Base-by-base conservation (phyloP, 2,113 vertebrate species). In the Megaleporinus macrocephalus region DNA sequence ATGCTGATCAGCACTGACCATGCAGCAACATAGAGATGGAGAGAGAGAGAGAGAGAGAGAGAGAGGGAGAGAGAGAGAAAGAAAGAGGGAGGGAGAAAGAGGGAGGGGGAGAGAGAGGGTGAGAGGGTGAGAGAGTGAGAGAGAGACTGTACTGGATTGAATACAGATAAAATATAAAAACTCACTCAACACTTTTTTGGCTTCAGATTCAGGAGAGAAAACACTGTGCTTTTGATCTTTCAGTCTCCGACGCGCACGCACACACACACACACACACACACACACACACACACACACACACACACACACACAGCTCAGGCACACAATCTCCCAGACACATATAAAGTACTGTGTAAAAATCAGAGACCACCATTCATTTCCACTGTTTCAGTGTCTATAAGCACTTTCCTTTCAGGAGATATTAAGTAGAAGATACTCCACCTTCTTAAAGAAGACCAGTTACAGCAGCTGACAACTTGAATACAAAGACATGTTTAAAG, bases 1-100 rank as follows among this genome's bases (percentile, higher is more conserved):
- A 89, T 80, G 89, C 82, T 86, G 89, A 80, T 73, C 72, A 76
- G 72, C 63, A 76, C 77, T 79, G 65, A 75, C 65, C 72, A 61
- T 49, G 55, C 55, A 68, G 30, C 59, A 59, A 22, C 73, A 77
- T 53, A 65, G 51, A 62, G 71, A 63, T 53, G 20, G 57, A 49
- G 47, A 49, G 47, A 49, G 47, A 49, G 47, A 49, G 4, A 49
- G 47, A 49, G 47, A 49, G 47, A 49, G 47, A 49, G 47, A 49
- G 47, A 49, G 4, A 49, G 47, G 12, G 47, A 49, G 47, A 49
- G 20, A 74, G 59, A 59, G n/a, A 76, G 63, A 61, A 49, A 63
- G 65, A 68, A 24, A 68, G 59, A 22, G 73, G 66, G 63, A 65
- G 33, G 51, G 71, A 53, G 53, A 26, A 47, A 51, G 49, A 51